Conservation (phyloP, 2,797 vertebrate species). For the Micrastur ruficollis region DNA sequence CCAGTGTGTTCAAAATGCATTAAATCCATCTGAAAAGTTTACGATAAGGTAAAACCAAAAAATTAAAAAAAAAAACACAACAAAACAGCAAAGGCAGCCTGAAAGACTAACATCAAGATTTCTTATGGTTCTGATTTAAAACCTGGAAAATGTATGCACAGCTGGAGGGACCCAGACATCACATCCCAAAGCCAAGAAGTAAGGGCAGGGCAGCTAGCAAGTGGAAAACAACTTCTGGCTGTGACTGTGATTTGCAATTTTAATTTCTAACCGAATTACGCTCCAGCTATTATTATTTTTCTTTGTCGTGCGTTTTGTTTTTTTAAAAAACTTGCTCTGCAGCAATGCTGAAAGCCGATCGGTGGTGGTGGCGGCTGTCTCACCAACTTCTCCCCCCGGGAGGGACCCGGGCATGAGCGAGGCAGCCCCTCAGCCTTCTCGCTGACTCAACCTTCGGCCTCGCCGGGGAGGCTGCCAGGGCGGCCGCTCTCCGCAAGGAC, state of each 20-base stretch:
- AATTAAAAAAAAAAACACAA: not conserved
- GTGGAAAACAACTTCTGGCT: not conserved
- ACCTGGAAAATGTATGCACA: not conserved
- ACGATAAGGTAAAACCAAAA: not conserved
- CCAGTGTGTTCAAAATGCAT: not conserved
- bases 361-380: rapidly evolving
- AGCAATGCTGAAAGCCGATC: rapidly evolving
- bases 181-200: not conserved
- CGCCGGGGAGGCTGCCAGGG: not conserved
- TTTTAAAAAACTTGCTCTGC: not conserved
- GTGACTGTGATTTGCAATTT: not conserved
- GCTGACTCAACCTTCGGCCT: not conserved
- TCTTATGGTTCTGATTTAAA: not conserved
- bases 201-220: not conserved
- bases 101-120: not conserved
- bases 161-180: not conserved
- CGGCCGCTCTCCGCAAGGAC: rapidly evolving
- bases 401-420: rapidly evolving
- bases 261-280: not conserved
- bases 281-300: rapidly evolving
- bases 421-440: not conserved
- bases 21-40: not conserved
- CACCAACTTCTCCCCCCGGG: not conserved
- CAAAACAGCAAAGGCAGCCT: not conserved
- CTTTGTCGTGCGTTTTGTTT: rapidly evolving